Conservation (phyloP, 2,888 invertebrate genomes). For the Tenthredo scrophulariae region DNA sequence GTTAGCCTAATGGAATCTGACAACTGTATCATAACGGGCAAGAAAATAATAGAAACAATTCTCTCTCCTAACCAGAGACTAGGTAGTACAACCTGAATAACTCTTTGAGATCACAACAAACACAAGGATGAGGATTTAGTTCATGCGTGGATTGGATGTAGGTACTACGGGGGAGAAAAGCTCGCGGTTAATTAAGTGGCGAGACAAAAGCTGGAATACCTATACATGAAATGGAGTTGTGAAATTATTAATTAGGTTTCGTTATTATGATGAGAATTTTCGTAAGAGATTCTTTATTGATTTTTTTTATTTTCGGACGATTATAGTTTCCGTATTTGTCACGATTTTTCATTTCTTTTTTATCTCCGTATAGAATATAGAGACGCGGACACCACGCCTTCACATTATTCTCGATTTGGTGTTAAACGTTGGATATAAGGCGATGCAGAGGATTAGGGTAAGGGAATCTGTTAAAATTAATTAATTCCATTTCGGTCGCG, state of each 20-base stretch:
- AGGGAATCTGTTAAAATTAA: slow-evolving; percentile 17
- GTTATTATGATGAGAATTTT: background rate
- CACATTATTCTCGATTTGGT: slow-evolving; percentile 12
- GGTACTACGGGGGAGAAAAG: background rate
- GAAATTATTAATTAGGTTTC: background rate
- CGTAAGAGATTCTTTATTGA: background rate
- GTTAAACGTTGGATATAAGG: background rate
- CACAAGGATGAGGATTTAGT: slow-evolving; percentile 13
- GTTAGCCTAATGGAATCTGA: slow-evolving; percentile 63
- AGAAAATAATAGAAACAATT: slow-evolving; percentile 62
- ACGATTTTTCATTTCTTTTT: background rate
- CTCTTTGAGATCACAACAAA: slow-evolving; percentile 45
- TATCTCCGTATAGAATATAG: background rate
- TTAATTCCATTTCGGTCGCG: slow-evolving; percentile 31
- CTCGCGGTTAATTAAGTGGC: background rate
- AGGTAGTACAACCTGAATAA: slow-evolving; percentile 35
- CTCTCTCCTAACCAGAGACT: slow-evolving; percentile 44
- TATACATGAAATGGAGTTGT: background rate
- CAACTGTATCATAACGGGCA: slow-evolving; percentile 59
- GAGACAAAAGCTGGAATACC: background rate
- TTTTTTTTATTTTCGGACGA: background rate
- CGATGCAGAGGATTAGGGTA: background rate
- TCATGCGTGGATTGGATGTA: background rate
- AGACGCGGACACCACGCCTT: background rate
- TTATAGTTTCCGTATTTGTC: slow-evolving; percentile 26